A percentile compares a stretch with the other conserved stretches of the same genome.
Evolutionary conservation across 2,888 invertebrate genomes (phyloP).

Genomic region (Gymnosoma rotundatum): DNA sequence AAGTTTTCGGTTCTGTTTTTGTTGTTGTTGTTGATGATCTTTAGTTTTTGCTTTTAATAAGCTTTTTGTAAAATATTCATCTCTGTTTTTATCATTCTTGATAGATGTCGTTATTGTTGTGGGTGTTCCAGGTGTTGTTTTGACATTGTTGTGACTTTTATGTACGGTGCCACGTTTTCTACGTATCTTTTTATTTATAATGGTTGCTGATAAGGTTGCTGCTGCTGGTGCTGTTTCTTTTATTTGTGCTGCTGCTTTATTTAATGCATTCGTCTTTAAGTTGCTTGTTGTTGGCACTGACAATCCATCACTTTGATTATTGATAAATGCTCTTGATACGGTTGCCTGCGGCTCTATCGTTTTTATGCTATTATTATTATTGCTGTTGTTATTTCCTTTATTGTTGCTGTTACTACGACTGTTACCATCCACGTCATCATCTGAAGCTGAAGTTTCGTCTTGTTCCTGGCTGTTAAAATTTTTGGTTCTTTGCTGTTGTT

Average conservation of each 20-base stretch:
- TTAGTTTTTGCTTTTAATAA: conserved; percentile 61
- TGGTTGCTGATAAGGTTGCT: conserved; percentile 58
- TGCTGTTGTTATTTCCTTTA: conserved; percentile 53
- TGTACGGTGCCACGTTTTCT: conserved; percentile 73
- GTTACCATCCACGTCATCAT: conserved; percentile 27
- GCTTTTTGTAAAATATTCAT: conserved; percentile 48
- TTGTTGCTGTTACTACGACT: conserved; percentile 15
- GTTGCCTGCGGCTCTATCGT: conserved; percentile 59
- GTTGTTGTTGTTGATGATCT: conserved; percentile 68
- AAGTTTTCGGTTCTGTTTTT: conserved; percentile 54
- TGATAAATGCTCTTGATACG: conserved; percentile 74
- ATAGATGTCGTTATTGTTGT: conserved; percentile 60
- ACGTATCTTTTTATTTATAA: conserved; percentile 73
- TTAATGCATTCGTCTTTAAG: conserved; percentile 43
- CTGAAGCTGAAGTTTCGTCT: conserved; percentile 60
- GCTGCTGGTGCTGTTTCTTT: conserved; percentile 26
- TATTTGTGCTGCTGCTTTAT: conserved; percentile 59
- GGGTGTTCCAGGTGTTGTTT: conserved; percentile 61
- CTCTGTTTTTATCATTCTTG: conserved; percentile 33
- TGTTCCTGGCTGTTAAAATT: conserved; percentile 50
- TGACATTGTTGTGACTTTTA: conserved; percentile 62
- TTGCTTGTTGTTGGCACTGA: conserved; percentile 66
- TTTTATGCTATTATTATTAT: conserved; percentile 66
- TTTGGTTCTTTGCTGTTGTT: conserved; percentile 57
- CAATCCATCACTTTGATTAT: conserved; percentile 80